phyloP scores from a whole-genome alignment of 2,797 vertebrate species.

The Leucoraja ocellata region DNA sequence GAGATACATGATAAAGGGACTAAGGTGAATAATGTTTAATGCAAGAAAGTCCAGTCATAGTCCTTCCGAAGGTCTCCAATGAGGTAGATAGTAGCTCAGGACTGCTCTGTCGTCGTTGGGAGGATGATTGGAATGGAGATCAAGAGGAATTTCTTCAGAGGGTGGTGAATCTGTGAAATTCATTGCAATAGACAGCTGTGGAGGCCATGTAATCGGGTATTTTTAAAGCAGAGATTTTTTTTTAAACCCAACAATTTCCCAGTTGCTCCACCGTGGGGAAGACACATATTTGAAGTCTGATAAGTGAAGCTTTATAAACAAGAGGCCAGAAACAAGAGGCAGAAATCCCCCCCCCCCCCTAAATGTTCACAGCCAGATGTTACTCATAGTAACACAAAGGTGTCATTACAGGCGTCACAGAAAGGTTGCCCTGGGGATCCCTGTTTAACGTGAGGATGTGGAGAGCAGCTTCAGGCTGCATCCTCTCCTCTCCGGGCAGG shows the following conservation, averaged over 20 bases:
- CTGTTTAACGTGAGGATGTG: neutral
- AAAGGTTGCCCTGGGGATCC: neutral
- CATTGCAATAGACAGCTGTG: too few relatives aligned
- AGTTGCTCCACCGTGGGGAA: neutral
- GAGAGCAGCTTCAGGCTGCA: neutral
- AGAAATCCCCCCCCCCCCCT: neutral
- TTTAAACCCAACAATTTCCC: neutral
- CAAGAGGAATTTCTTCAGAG: too few relatives aligned
- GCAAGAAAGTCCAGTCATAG: too few relatives aligned
- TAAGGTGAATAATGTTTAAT: too few relatives aligned
- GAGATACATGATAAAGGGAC: too few relatives aligned
- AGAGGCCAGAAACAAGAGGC: neutral
- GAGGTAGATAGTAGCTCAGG: too few relatives aligned
- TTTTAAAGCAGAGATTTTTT: too few relatives aligned
- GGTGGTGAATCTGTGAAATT: too few relatives aligned
- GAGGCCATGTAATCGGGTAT: too few relatives aligned
- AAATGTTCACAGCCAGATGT: neutral
- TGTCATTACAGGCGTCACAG: neutral
- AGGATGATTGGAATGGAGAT: too few relatives aligned
- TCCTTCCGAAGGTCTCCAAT: too few relatives aligned
- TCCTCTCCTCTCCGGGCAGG: neutral
- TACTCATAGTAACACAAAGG: neutral
- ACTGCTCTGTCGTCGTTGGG: too few relatives aligned
- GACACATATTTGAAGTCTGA: neutral
- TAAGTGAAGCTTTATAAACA: neutral